phyloP scores from a whole-genome alignment of 2,113 vertebrate genomes.

The Melanostigma gelatinosum region DNA sequence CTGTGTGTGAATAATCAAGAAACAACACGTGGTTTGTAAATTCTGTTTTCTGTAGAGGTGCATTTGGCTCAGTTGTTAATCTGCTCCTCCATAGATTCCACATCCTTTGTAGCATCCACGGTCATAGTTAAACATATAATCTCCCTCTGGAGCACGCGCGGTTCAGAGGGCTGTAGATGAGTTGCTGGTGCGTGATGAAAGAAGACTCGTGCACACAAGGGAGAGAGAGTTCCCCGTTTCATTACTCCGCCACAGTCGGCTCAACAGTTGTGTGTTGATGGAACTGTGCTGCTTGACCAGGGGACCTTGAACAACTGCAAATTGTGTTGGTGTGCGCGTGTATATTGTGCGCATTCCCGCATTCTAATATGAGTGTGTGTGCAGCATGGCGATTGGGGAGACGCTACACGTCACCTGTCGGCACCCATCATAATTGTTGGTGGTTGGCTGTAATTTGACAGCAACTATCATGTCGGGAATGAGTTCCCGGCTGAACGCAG shows the following conservation, averaged over 20 bases:
- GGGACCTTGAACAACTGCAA: slow-evolving; percentile 45
- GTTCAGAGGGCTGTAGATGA: slow-evolving; percentile 28
- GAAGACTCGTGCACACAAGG: slow-evolving; percentile 37
- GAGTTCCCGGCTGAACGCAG: slow-evolving; percentile 49
- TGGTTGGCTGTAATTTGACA: slow-evolving; percentile 72
- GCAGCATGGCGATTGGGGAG: background rate
- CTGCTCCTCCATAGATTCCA: background rate
- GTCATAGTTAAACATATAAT: background rate
- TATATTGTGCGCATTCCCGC: background rate
- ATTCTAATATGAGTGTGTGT: too few species aligned
- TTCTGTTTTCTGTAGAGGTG: background rate
- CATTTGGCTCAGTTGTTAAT: slow-evolving; percentile 25
- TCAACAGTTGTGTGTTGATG: slow-evolving; percentile 41
- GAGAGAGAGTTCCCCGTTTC: slow-evolving; percentile 40
- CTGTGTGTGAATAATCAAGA: background rate
- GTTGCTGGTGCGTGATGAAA: slow-evolving; percentile 32
- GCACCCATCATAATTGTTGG: slow-evolving; percentile 64
- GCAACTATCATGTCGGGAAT: slow-evolving; percentile 65
- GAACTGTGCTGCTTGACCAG: slow-evolving; percentile 39
- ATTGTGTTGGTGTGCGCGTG: slow-evolving; percentile 9
- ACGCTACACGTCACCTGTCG: slow-evolving; percentile 53
- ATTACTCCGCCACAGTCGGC: slow-evolving; percentile 49
- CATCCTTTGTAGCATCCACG: background rate
- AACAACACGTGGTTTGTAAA: background rate
- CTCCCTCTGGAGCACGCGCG: background rate